Percentiles rank a stretch among this genome's conserved stretches.
These are phyloP conservation scores for Tetrao urogallus DNA, from an alignment of 2,113 vertebrate species.

Conservation along the genomic window DNA sequence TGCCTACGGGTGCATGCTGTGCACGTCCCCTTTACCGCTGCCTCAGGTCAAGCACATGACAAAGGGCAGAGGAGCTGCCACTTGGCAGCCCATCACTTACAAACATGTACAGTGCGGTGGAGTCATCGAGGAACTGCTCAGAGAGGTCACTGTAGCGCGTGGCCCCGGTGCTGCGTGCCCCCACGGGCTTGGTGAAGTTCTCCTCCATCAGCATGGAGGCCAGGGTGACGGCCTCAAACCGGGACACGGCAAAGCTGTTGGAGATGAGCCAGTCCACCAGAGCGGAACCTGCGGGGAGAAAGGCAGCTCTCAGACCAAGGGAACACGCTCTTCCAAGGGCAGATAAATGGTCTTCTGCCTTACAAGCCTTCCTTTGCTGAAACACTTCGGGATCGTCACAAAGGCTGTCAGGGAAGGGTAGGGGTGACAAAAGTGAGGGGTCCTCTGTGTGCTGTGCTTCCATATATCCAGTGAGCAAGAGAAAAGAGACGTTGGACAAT, in stretches of 20 bases:
- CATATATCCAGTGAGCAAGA: background rate
- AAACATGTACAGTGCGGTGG: constrained; percentile 90
- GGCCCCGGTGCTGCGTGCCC: constrained; percentile 83
- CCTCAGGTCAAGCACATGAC: rapidly evolving
- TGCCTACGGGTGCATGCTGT: background rate
- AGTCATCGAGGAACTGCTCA: constrained; percentile 91
- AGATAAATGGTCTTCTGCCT: background rate
- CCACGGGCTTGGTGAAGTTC: constrained; percentile 84
- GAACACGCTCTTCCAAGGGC: background rate
- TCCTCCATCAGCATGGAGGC: constrained; percentile 91
- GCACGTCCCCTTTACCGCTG: background rate
- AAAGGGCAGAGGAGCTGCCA: background rate
- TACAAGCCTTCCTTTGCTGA: background rate
- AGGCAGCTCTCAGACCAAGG: background rate
- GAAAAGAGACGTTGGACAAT: background rate
- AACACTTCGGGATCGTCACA: background rate
- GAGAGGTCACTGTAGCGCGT: constrained; percentile 80
- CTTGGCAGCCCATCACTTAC: constrained; percentile 75
- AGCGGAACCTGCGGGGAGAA: constrained; percentile 82
- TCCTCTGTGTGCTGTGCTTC: background rate
- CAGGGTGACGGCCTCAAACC: constrained; percentile 88
- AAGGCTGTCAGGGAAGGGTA: background rate
- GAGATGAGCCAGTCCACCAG: constrained; percentile 96
- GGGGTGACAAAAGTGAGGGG: background rate
- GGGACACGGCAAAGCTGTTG: constrained; percentile 80